phyloP scores from a whole-genome alignment of 2,797 vertebrate species.

The Carapus acus region DNA sequence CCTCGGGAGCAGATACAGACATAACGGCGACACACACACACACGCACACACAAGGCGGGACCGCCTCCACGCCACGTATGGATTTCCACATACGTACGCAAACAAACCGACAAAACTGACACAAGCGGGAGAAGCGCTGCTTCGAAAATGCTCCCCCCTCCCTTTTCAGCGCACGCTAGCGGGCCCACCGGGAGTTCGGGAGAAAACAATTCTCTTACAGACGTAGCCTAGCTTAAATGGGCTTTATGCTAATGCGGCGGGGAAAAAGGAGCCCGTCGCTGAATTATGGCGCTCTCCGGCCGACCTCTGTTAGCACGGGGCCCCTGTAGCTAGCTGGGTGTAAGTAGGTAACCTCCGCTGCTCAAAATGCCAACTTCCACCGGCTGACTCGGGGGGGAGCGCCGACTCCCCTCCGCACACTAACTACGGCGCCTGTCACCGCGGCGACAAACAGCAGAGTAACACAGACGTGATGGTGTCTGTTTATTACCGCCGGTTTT shows the following conservation, averaged over 20 bases:
- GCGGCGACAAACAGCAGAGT: constrained; percentile 37
- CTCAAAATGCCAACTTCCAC: constrained; percentile 59
- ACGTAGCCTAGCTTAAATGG: constrained; percentile 13
- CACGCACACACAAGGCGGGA: background rate
- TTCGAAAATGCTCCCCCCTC: background rate
- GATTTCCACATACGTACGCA: constrained; percentile 35
- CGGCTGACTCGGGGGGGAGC: constrained; percentile 45
- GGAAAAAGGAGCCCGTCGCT: constrained; percentile 39
- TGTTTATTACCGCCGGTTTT: background rate
- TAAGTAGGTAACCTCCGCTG: constrained; percentile 61
- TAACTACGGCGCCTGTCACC: constrained; percentile 47
- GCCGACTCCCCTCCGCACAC: constrained; percentile 43
- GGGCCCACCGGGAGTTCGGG: constrained; percentile 15
- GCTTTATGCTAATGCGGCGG: constrained; percentile 53
- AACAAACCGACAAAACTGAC: constrained; percentile 14
- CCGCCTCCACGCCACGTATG: background rate
- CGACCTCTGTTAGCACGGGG: constrained; percentile 54
- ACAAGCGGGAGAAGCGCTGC: constrained; percentile 8
- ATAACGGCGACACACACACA: background rate
- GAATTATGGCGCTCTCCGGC: constrained; percentile 56
- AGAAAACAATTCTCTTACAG: constrained; percentile 10
- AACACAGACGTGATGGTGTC: constrained; percentile 20
- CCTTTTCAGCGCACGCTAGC: constrained; percentile 20
- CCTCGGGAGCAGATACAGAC: background rate
- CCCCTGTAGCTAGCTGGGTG: constrained; percentile 52